phyloP scores from a whole-genome alignment of 64 coral and sea anemone species.

The Cladopsammia gracilis region DNA sequence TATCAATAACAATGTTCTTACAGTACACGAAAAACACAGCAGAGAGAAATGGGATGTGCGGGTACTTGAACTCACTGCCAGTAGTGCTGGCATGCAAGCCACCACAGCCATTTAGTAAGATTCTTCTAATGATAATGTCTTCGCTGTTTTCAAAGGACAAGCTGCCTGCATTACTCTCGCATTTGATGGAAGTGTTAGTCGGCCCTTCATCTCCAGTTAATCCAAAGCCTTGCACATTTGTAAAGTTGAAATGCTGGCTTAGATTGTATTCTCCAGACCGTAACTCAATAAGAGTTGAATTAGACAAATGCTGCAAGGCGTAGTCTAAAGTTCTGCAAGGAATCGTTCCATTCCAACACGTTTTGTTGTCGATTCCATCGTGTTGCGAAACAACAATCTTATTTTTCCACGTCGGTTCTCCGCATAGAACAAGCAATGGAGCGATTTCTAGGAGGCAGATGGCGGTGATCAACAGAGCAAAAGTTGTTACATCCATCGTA shows the following conservation, averaged over 20 bases:
- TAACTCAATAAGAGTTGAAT: constrained; percentile 18
- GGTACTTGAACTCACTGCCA: neutral
- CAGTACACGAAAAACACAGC: constrained; percentile 31
- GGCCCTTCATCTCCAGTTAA: neutral
- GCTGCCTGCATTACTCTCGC: neutral
- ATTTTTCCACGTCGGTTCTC: neutral
- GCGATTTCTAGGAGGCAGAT: neutral
- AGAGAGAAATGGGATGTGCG: constrained; percentile 11
- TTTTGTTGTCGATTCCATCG: neutral
- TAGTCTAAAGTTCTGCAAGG: constrained; percentile 37
- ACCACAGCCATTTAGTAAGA: constrained; percentile 28
- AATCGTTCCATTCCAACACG: constrained; percentile 18
- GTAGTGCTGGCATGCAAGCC: constrained; percentile 23
- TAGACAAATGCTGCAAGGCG: constrained; percentile 16
- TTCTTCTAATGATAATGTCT: constrained; percentile 41
- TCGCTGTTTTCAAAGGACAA: constrained; percentile 47
- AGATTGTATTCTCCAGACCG: neutral
- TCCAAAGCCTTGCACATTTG: neutral
- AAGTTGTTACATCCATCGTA: neutral
- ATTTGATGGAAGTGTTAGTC: neutral
- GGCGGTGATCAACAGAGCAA: neutral
- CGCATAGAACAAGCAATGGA: neutral
- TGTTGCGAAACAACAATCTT: constrained; percentile 18
- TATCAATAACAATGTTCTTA: constrained; percentile 16
- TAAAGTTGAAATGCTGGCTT: constrained; percentile 34